Base-by-base conservation (phyloP, 2,797 vertebrate species). In the Syndactyla subalaris region DNA sequence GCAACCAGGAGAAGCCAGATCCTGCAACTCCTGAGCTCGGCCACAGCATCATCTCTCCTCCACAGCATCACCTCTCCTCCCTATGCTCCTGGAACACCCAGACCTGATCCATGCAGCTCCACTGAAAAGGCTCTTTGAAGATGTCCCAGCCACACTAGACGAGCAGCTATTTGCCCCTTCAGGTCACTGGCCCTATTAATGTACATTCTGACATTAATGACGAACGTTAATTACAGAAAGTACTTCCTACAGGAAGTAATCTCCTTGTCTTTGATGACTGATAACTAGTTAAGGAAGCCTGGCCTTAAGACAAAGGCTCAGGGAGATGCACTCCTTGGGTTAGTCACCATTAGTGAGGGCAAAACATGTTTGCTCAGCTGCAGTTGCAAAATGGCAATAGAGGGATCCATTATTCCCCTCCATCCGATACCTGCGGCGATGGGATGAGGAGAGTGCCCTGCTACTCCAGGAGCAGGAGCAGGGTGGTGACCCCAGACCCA, bases 231-330 rank as follows among this genome's bases (percentile, higher is more conserved):
- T 96, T 95, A 93, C 94, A 96, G 93, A 92, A 96, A 96, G 89
- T 51, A 88, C 94, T 97, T 97, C 96, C 96, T 95, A 96, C 90
- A 97, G 96, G 97, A 97, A 97, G 93, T 71, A 89, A 93, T 97
- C 95, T 95, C 90, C 90, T 93, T 72, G 91, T 90, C 91, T 93
- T 93, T 96, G 95, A 97, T 96, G 96, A 88, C 93, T 74, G 89
- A 94, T 96, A 97, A 92, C 92, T 89, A 76, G 84, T 83, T 90
- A 89, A 94, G 93, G 95, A 94, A 95, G 92, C 87, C 91, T 96
- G 92, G 90, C 90, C 90, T 96, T 81, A 91, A 97, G 95, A 95
- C 92, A 97, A 95, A 94, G 89, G 89, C 89, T 86, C 39, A 83
- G 85, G 84, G 80, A 95, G 92, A 94, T 79, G 54, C 1, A 26